These are phyloP conservation scores for Pammene aurita DNA, from an alignment of 2,888 invertebrate species.

Conservation along the genomic window DNA sequence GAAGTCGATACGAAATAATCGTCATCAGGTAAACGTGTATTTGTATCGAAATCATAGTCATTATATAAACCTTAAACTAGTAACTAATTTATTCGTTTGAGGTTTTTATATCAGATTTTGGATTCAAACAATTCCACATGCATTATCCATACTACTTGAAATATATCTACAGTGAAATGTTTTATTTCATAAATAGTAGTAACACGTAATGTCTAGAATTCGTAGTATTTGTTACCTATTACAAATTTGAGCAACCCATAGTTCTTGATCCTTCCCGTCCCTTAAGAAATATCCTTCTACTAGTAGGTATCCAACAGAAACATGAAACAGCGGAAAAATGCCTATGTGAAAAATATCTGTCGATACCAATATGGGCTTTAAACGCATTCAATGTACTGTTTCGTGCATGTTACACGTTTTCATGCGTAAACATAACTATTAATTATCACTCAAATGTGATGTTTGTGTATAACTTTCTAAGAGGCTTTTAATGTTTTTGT, in stretches of 20 bases:
- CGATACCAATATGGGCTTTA: neutral
- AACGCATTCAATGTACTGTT: neutral
- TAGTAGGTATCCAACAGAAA: too few relatives aligned
- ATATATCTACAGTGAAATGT: conserved; percentile 2
- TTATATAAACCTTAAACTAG: too few relatives aligned
- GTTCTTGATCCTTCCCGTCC: neutral
- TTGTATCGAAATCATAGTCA: too few relatives aligned
- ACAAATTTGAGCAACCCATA: conserved; percentile 8
- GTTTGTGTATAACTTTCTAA: conserved; percentile 52
- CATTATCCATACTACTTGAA: neutral
- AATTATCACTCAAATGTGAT: conserved; percentile 48
- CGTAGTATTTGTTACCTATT: conserved; percentile 10
- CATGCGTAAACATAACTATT: conserved; percentile 36
- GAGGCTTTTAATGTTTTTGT: conserved; percentile 61
- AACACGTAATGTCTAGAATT: conserved; percentile 23
- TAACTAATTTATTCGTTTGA: too few relatives aligned
- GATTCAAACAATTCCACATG: neutral
- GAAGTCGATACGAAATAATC: too few relatives aligned
- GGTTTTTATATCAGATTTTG: neutral
- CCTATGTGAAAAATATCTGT: neutral
- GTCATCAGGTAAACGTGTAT: too few relatives aligned
- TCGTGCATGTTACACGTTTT: conserved; percentile 16
- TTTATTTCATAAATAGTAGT: conserved; percentile 8
- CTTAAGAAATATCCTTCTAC: conserved; percentile 3
- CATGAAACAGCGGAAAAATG: too few relatives aligned